Evolutionary conservation across 2,797 vertebrate genomes (phyloP).

Genomic region (Chromobotia macracanthus): DNA sequence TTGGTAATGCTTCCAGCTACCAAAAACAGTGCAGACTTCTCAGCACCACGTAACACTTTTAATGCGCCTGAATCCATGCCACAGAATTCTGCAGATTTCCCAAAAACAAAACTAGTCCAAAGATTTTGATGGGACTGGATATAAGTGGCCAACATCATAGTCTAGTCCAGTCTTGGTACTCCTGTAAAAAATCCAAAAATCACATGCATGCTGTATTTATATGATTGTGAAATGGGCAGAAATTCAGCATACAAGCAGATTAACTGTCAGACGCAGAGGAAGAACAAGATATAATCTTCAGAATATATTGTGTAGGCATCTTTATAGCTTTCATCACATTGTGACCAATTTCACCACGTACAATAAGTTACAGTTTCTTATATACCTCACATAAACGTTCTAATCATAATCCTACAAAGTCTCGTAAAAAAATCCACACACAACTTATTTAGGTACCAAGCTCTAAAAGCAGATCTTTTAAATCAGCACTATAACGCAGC

Average conservation of each 20-base stretch:
- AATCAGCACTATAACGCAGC: constrained; percentile 33
- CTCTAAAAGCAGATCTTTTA: constrained; percentile 53
- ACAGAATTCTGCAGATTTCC: too few relatives aligned
- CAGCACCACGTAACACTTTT: not conserved
- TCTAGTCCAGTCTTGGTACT: not conserved
- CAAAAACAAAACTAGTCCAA: too few relatives aligned
- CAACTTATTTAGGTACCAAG: constrained; percentile 51
- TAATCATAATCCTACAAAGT: constrained; percentile 21
- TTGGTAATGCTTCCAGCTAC: not conserved
- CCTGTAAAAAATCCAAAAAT: not conserved
- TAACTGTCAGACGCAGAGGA: constrained; percentile 16
- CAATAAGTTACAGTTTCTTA: not conserved
- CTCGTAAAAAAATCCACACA: constrained; percentile 54
- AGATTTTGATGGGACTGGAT: too few relatives aligned
- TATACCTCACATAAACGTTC: constrained; percentile 4
- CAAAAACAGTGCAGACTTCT: not conserved
- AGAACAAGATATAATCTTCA: constrained; percentile 33
- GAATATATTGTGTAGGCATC: constrained; percentile 29
- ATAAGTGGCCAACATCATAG: not conserved
- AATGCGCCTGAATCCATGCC: not conserved
- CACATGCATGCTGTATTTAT: not conserved
- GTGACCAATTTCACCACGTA: constrained; percentile 19
- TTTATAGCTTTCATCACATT: constrained; percentile 52
- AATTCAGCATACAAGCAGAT: not conserved
- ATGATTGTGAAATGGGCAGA: constrained; percentile 14